These are phyloP conservation scores for Nomada ferruginata DNA, from an alignment of 2,888 invertebrate genomes.

Conservation along the genomic window DNA sequence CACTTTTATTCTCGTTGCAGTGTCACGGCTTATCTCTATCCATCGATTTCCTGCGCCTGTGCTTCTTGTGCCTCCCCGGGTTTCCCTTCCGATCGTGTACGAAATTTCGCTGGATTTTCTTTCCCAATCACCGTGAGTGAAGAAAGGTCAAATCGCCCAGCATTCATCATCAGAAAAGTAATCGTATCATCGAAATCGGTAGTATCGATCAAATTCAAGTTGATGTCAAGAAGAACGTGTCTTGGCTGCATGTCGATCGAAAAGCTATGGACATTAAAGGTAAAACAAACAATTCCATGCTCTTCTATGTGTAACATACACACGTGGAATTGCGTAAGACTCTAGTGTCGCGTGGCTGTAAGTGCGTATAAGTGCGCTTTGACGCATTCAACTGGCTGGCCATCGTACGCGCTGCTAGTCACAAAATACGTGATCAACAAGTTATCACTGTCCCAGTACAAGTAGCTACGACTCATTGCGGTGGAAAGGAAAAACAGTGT, in stretches of 20 bases:
- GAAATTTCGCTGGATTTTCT: slow-evolving; percentile 2
- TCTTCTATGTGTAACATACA: slow-evolving; percentile 14
- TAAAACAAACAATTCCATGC: slow-evolving; percentile 26
- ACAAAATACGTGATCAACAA: slow-evolving; percentile 2
- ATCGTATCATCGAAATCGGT: slow-evolving; percentile 5
- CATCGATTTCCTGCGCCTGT: neutral
- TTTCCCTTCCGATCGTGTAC: neutral
- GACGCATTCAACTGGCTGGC: slow-evolving; percentile 10
- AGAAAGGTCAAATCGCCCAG: slow-evolving; percentile 1
- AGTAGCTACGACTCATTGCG: neutral
- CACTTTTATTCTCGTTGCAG: slow-evolving; percentile 35
- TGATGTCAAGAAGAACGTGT: neutral
- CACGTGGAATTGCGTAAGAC: slow-evolving; percentile 62
- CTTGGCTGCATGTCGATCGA: neutral
- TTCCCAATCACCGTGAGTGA: neutral
- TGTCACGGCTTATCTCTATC: neutral
- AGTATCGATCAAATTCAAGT: neutral
- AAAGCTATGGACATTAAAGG: neutral
- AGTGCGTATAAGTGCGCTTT: slow-evolving; percentile 13
- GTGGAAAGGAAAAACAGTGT: neutral
- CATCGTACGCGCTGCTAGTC: slow-evolving; percentile 1
- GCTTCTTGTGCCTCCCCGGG: neutral
- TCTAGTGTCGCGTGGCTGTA: slow-evolving; percentile 33
- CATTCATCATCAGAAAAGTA: neutral
- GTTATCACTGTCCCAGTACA: neutral